Percentiles rank a stretch among this genome's conserved stretches.
Conservation (phyloP, 2,113 vertebrate genomes). For the Otis tarda region DNA sequence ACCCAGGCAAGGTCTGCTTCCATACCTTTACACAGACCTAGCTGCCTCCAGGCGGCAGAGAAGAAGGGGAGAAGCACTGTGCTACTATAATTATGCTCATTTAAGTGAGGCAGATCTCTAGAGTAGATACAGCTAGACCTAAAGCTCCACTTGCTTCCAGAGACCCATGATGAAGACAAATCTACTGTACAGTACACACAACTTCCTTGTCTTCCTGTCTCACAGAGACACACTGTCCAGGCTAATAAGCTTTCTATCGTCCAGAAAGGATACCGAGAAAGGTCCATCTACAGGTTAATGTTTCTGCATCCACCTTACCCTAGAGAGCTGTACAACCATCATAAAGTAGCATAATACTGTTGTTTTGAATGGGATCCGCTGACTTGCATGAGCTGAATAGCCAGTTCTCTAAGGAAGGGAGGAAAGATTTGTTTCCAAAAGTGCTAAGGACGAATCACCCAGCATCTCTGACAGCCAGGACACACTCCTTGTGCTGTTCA, state of each 20-base stretch:
- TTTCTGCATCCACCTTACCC: not conserved
- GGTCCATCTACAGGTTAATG: not conserved
- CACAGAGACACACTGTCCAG: not conserved
- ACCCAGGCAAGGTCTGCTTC: not conserved
- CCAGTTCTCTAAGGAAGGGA: not conserved
- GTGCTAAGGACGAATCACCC: not conserved
- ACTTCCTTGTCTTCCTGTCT: not conserved
- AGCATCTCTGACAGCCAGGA: not conserved
- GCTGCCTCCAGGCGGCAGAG: not conserved
- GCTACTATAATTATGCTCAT: not conserved
- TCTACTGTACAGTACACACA: not conserved
- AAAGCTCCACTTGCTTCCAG: not conserved
- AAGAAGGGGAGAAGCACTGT: not conserved
- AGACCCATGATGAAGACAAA: not conserved
- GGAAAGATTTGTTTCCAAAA: not conserved
- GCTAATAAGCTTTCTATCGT: not conserved
- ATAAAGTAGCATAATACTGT: not conserved
- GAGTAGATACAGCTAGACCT: not conserved
- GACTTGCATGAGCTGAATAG: not conserved
- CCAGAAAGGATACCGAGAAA: not conserved
- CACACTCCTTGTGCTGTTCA: not conserved
- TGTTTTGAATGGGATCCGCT: not conserved
- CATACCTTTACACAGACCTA: not conserved
- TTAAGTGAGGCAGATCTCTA: not conserved
- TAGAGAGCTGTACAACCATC: not conserved